These are phyloP conservation scores for Bradynema listronoti DNA, from an alignment of 1,140 invertebrate species.

Conservation along the genomic window DNA sequence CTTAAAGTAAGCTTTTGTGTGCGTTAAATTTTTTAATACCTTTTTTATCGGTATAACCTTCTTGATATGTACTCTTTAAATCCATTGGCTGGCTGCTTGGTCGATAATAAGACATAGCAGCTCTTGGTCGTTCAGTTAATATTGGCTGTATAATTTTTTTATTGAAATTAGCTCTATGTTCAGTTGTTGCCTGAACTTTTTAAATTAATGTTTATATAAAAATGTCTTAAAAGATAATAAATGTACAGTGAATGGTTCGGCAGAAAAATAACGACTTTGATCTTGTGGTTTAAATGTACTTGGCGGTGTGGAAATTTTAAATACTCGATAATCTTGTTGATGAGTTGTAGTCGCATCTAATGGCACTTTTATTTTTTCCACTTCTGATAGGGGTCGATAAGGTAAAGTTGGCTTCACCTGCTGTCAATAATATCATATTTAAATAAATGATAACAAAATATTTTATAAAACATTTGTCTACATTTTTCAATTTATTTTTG, in stretches of 20 bases:
- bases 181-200: conserved; percentile 8
- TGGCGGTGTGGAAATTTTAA: conserved; percentile 1
- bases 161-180: conserved; percentile 6
- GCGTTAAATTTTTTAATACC: background rate
- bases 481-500: background rate
- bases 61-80: background rate
- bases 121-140: background rate
- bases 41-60: conserved; percentile 2
- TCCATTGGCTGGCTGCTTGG: conserved; percentile 8
- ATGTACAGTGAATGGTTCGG: background rate
- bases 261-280: conserved; percentile 1
- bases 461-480: background rate
- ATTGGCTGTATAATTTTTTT: background rate
- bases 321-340: conserved; percentile 1
- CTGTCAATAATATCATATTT: background rate
- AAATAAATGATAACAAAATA: background rate
- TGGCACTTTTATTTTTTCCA: background rate
- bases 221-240: background rate
- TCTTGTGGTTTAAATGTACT: background rate
- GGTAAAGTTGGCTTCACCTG: conserved; percentile 3
- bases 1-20: background rate
- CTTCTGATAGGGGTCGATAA: background rate
- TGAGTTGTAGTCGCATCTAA: background rate
- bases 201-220: background rate
- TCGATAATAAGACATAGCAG: background rate